A percentile compares a stretch with the other conserved stretches of the same genome.
phyloP scores from a whole-genome alignment of 2,113 vertebrate species.

The Psephotus haematonotus region DNA sequence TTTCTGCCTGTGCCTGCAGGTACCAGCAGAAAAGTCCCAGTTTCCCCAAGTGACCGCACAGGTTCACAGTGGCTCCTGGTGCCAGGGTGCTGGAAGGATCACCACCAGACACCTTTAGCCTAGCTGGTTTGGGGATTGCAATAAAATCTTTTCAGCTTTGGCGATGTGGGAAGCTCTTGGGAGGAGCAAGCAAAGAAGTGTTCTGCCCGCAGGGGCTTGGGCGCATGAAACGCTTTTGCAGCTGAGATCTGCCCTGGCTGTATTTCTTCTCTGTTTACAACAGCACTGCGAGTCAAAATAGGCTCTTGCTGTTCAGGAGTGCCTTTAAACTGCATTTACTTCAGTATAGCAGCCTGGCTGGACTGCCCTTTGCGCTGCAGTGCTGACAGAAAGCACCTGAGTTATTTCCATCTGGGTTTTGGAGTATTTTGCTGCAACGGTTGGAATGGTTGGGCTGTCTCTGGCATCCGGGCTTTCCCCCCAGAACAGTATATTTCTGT shows the following conservation, averaged over 20 bases:
- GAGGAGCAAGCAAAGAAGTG: rapidly evolving
- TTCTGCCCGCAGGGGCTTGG: not conserved
- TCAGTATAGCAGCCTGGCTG: not conserved
- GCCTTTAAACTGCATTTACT: not conserved
- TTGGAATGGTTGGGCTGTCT: not conserved
- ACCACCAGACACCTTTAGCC: rapidly evolving
- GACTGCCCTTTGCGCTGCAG: not conserved
- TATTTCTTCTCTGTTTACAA: not conserved
- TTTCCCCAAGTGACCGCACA: not conserved
- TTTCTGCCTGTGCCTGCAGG: rapidly evolving
- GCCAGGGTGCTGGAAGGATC: rapidly evolving
- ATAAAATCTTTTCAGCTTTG: rapidly evolving
- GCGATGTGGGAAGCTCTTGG: rapidly evolving
- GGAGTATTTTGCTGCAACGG: rapidly evolving
- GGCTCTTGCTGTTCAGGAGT: not conserved
- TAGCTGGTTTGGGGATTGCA: rapidly evolving
- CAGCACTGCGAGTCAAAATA: not conserved
- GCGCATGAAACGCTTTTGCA: rapidly evolving
- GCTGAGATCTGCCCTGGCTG: rapidly evolving
- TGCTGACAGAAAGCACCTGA: not conserved
- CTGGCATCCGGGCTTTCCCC: not conserved
- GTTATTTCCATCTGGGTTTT: not conserved
- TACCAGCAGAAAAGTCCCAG: rapidly evolving
- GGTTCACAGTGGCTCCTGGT: rapidly evolving
- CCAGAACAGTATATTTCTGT: not conserved